A percentile compares a stretch with the other conserved stretches of the same genome.
phyloP scores from a whole-genome alignment of 1,140 invertebrate genomes.

The Helicorthomorpha holstii region DNA sequence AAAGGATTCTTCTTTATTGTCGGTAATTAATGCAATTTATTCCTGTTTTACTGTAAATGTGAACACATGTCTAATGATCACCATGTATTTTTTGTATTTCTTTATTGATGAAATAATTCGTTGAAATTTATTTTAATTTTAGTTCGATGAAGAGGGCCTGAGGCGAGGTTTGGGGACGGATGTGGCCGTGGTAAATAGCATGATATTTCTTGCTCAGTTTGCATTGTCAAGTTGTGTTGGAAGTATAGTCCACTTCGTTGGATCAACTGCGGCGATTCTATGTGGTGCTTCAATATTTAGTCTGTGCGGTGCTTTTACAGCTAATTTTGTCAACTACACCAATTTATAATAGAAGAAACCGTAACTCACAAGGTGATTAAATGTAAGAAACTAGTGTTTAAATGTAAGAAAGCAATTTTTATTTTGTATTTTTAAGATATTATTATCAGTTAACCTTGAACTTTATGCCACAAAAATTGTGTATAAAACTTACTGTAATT shows the following conservation, averaged over 20 bases:
- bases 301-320: conserved; percentile 60
- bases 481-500: too few relatives aligned
- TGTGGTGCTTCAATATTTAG: conserved; percentile 61
- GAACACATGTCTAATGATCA: background rate
- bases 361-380: too few relatives aligned
- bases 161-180: conserved; percentile 80
- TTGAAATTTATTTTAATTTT: background rate
- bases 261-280: conserved; percentile 65
- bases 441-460: too few relatives aligned
- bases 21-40: too few relatives aligned
- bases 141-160: conserved; percentile 1
- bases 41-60: background rate
- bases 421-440: too few relatives aligned
- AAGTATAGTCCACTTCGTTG: conserved; percentile 49
- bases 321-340: conserved; percentile 72
- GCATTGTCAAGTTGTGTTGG: conserved; percentile 72
- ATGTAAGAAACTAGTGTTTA: too few relatives aligned
- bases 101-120: background rate
- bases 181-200: conserved; percentile 78
- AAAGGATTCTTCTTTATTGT: too few relatives aligned
- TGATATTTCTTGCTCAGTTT: conserved; percentile 91
- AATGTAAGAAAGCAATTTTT: too few relatives aligned
- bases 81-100: background rate
- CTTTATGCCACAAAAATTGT: too few relatives aligned
- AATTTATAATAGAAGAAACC: conserved; percentile 53